A percentile compares a stretch with the other conserved stretches of the same genome.
Conservation (phyloP, 2,888 invertebrate species). For the Clistopyga incitator region DNA sequence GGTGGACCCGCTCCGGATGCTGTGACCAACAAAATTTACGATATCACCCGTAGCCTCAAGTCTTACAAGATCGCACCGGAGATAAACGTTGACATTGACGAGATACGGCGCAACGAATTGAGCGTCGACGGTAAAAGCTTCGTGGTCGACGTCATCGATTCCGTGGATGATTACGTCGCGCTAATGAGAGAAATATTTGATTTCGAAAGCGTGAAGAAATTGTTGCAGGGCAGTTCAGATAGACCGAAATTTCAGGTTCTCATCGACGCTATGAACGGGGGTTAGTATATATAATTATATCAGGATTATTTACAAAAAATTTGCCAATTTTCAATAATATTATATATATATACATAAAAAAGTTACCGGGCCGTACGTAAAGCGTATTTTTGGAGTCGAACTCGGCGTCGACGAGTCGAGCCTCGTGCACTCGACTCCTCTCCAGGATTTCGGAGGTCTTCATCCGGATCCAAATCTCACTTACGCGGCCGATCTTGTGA, state of each 20-base stretch:
- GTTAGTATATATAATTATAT: constrained; percentile 86
- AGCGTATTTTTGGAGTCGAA: constrained; percentile 94
- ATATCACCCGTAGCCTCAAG: constrained; percentile 91
- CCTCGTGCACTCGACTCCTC: constrained; percentile 91
- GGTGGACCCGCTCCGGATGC: constrained; percentile 98
- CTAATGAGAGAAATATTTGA: constrained; percentile 99
- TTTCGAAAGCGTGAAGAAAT: constrained; percentile 91
- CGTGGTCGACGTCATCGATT: constrained; percentile 95
- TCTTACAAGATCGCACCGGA: constrained; percentile 93
- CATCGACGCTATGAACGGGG: constrained; percentile 97
- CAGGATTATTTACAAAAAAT: too few species aligned
- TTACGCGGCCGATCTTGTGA: constrained; percentile 92
- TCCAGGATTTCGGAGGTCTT: constrained; percentile 97
- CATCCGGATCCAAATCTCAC: constrained; percentile 99
- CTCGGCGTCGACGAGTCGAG: constrained; percentile 90
- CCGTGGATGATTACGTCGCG: constrained; percentile 94
- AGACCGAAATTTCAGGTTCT: constrained; percentile 92
- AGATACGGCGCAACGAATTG: constrained; percentile 85
- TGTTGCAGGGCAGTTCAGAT: constrained; percentile 89
- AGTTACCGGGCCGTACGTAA: constrained; percentile 99
- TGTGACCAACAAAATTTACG: constrained; percentile 95
- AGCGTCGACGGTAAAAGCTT: constrained; percentile 91
- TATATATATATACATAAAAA: too few species aligned
- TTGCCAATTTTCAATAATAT: too few species aligned
- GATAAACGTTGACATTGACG: constrained; percentile 90